Base-by-base conservation (phyloP, 2,797 vertebrate genomes). In the Rhyacichthys aspro region DNA sequence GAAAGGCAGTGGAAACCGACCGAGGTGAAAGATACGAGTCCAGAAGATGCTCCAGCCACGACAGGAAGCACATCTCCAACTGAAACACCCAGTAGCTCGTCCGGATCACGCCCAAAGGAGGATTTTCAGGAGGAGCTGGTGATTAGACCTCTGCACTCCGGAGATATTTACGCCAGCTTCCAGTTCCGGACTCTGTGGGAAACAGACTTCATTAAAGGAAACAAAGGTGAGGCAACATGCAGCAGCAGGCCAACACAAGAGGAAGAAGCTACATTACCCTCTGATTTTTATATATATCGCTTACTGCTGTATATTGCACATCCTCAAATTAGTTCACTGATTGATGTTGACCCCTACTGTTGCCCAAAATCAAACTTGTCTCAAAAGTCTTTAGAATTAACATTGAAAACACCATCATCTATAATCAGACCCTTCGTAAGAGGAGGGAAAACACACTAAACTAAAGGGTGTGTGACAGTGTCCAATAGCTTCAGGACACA, bases 151-250 rank as follows among this genome's bases (percentile, higher is more conserved):
- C 87, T 97, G 17, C 92, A 92, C 8, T 94, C 92, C 0, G 97
- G 96, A 16, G 95, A 97, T 58, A 88, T 98, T 34, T 96, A 96
- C 61, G 93, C 95, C 38, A 95, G 93, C 37, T 98, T 98, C 85
- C 96, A 98, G 89, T 98, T 98, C 81, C 93, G 94, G 50, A 96
- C 94, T 11, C 86, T 92, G 16, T 96, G 96, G 95, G 94, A 98
- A 49, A 93, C 92, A 0, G 95, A 97, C 63, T 88, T 91, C 72
- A 78, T 60, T 53, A 70, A 33, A 56, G 90, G 83, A 48, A 90
- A 92, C 53, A 94, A 90, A 88, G 95, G 95, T 95, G 70, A 78
- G 78, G 49, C 23, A 28, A 28, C 23, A 28, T 28, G n/a, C n/a
- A n/a, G n/a, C n/a, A 57, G 58, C 56, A 28, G 18, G 6, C 34